These are phyloP conservation scores for Hydropotes inermis DNA, from an alignment of 2,113 vertebrate species.

Conservation along the genomic window DNA sequence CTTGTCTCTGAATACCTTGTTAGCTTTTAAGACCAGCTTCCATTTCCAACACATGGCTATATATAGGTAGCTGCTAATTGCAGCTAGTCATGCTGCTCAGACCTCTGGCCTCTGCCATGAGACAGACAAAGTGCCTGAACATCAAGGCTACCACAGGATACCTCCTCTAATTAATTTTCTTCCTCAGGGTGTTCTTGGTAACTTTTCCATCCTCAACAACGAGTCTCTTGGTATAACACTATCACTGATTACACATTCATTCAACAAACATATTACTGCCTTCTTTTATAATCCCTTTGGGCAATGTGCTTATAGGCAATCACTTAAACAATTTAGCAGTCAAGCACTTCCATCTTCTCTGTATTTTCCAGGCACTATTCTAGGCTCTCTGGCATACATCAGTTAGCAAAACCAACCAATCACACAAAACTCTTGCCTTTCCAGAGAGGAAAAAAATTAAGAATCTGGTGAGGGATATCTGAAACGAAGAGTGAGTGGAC, in stretches of 20 bases:
- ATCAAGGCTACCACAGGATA: fast-evolving
- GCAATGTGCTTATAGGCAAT: not conserved
- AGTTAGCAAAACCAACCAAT: not conserved
- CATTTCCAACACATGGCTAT: not conserved
- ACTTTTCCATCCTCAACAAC: not conserved
- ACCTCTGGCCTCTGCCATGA: not conserved
- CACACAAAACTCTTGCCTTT: not conserved
- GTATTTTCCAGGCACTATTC: not conserved
- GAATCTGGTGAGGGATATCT: not conserved
- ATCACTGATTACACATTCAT: not conserved
- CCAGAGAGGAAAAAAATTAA: not conserved
- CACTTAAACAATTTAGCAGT: not conserved
- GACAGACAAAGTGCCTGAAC: not conserved
- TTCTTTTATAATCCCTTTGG: not conserved
- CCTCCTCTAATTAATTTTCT: not conserved
- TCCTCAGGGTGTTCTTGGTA: not conserved
- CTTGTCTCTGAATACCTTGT: not conserved
- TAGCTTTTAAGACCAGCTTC: not conserved
- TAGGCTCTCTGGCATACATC: not conserved
- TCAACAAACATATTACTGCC: not conserved
- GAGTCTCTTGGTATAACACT: not conserved
- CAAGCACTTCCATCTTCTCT: not conserved
- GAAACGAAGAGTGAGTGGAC: not conserved
- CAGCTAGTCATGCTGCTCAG: not conserved
- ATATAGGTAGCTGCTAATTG: not conserved